Base-by-base conservation (phyloP, 23 tunicate species). In the Oikopleura dioica region DNA sequence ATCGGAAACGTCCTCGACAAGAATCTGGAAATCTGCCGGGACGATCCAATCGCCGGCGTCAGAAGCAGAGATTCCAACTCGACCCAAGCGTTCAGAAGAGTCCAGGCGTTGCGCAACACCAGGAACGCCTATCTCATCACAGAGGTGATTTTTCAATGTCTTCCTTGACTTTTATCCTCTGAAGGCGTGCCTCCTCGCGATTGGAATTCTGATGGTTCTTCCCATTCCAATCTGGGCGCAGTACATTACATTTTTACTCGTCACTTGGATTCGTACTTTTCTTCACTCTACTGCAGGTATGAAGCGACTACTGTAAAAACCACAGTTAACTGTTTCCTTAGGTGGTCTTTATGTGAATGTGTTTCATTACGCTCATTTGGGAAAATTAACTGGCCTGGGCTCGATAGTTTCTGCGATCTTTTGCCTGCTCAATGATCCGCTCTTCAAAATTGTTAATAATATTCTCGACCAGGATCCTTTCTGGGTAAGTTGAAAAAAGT, bases 1-100 rank as follows among this genome's bases (percentile, higher is more conserved):
- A 86, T 94, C 59, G 99, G 99, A 0, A 79, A 84, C 21, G 84
- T 94, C 35, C 83, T 86, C 83, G 99, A 94, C 50, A 86, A 85
- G 89, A 81, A 86, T 21, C 76, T 94, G 72, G 87, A 83, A 35
- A 32, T 5, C 2, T 12, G 30, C 2, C 30, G 16, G 33, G 72
- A 63, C 26, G 72, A 63, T 28, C 72, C 72, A 63, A 31, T 63
- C 26, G 9, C 16, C 9, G 55, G 55, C n/a, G n/a, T n/a, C n/a
- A n/a, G n/a, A n/a, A n/a, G n/a, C n/a, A n/a, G n/a, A n/a, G n/a
- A n/a, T n/a, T n/a, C n/a, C n/a, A n/a, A n/a, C n/a, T n/a, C n/a
- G n/a, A n/a, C n/a, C n/a, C n/a, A n/a, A n/a, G n/a, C n/a, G n/a
- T n/a, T n/a, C n/a, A 23, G 72, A 12, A 23, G 72, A 63, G 72